These are phyloP conservation scores for Cryptus viduatorius DNA, from an alignment of 2,888 invertebrate species.

Conservation along the genomic window DNA sequence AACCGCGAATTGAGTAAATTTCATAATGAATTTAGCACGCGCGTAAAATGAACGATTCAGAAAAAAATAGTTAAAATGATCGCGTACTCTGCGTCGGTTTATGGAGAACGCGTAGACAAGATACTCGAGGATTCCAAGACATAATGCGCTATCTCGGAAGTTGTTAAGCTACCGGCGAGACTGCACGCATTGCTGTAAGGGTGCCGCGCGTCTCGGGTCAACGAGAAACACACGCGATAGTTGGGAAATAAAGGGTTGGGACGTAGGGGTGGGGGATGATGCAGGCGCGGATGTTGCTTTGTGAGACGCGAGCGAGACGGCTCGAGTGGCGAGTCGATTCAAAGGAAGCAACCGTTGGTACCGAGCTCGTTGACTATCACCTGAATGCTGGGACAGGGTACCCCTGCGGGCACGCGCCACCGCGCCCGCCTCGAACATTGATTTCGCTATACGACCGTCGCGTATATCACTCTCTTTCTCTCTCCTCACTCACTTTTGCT, in stretches of 20 bases:
- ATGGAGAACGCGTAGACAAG: neutral
- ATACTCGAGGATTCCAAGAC: neutral
- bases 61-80: too few species aligned
- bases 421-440: constrained; percentile 75
- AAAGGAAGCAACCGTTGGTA: constrained; percentile 60
- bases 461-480: constrained; percentile 51
- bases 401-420: constrained; percentile 88
- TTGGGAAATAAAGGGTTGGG: neutral
- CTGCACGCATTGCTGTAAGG: constrained; percentile 21
- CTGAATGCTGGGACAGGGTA: constrained; percentile 99
- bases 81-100: too few species aligned
- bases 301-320: constrained; percentile 54
- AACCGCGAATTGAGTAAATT: too few species aligned
- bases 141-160: neutral
- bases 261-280: constrained; percentile 14
- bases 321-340: constrained; percentile 62
- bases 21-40: too few species aligned
- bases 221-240: neutral
- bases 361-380: constrained; percentile 88
- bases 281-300: constrained; percentile 23
- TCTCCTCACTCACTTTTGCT: constrained; percentile 48
- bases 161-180: constrained; percentile 30
- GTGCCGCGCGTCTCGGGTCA: constrained; percentile 30
- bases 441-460: constrained; percentile 65
- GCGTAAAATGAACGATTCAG: too few species aligned